Evolutionary conservation across 2,113 vertebrate species (phyloP), one percentile per base, ranked within the genome.

Genomic region (Aviceda subcristata): DNA sequence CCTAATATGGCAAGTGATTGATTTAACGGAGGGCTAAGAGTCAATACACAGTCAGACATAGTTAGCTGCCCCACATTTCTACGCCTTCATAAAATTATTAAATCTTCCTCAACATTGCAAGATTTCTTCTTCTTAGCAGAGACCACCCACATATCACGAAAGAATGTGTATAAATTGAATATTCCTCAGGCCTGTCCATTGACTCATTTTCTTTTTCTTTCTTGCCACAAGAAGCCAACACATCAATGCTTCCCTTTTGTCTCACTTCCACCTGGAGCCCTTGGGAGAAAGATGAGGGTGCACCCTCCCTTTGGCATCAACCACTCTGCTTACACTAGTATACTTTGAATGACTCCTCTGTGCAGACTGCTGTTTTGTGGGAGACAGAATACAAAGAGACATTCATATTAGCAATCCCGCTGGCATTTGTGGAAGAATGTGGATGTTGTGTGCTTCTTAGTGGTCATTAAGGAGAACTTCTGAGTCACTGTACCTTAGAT

Each of bases 31-130:
- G 19, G 21, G 16, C 36, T 66, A 59, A 62, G 32, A 41, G 32
- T 51, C 30, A 50, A 39, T 43, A 55, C 0, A 0, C 24, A 51
- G 41, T 38, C 41, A 64, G 34, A 57, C 8, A 32, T n/a, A 50
- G 17, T 17, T 45, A 72, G 17, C 43, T 72, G 11, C 24, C 29
- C 15, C 23, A 76, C 57, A 24, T 72, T 82, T 64, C 51, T 72
- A 29, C 0, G 2, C 21, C 27, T 78, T 72, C 2, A 15, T 60
- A 34, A 41, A 94, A 48, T 18, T 56, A 21, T 87, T 72, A 59
- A n/a, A 46, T 55, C 32, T 78, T 81, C 27, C 22, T 69, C 29
- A 45, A 19, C 36, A 22, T 23, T 12, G 26, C 41, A 51, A 59
- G 11, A 38, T 87, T 75, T 46, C 23, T 63, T 66, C 20, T 66